These are phyloP conservation scores for Pachyrhynchus sulphureomaculatus DNA, from an alignment of 1,140 invertebrate species.

Conservation along the genomic window DNA sequence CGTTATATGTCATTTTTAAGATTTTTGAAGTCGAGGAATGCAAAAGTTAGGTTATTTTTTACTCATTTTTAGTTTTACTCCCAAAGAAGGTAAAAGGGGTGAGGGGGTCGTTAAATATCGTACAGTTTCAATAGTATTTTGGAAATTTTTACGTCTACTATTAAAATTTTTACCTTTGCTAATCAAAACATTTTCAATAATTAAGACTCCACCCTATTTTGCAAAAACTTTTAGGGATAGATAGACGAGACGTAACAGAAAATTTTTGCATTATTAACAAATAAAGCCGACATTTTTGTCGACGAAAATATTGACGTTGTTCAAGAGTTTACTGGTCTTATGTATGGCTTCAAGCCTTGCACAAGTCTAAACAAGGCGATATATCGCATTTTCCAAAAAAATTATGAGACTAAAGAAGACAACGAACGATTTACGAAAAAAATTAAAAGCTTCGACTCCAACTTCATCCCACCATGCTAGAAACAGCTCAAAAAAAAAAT, in stretches of 20 bases:
- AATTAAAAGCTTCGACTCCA: constrained; percentile 10
- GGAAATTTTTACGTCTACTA: no score
- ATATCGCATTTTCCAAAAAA: constrained; percentile 11
- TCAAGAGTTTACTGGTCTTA: constrained; percentile 2
- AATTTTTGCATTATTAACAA: constrained; percentile 6
- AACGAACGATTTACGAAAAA: constrained; percentile 9
- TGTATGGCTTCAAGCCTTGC: constrained; percentile 12
- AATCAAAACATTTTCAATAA: no score
- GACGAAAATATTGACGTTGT: constrained; percentile 1
- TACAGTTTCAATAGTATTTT: no score
- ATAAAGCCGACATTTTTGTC: constrained; percentile 19
- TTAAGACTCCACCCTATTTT: no score
- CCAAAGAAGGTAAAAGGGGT: no score
- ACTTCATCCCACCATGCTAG: constrained; percentile 6
- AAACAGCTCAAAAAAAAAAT: not conserved
- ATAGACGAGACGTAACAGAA: constrained; percentile 14
- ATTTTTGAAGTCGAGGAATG: no score
- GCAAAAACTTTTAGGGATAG: no score
- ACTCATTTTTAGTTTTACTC: no score
- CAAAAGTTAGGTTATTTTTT: no score
- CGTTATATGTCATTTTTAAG: no score
- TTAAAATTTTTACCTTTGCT: no score
- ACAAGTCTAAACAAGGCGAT: constrained; percentile 7
- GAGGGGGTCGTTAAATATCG: no score
- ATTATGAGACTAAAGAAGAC: constrained; percentile 7